Percentiles rank a stretch among this genome's conserved stretches.
These are phyloP conservation scores for Agelaius phoeniceus DNA, from an alignment of 2,113 vertebrate genomes.

Conservation along the genomic window DNA sequence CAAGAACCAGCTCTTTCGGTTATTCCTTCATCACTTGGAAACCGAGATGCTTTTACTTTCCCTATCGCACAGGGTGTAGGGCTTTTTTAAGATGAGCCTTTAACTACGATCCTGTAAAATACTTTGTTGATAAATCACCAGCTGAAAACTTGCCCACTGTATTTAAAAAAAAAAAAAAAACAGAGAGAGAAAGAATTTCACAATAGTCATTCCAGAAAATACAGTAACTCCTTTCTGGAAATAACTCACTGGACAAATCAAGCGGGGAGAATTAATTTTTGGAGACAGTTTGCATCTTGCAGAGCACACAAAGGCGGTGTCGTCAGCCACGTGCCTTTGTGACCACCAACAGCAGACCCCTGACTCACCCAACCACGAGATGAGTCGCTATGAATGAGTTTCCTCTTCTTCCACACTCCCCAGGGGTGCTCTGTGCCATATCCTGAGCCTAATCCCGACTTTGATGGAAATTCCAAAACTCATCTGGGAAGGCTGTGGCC, in stretches of 20 bases:
- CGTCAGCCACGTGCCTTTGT: constrained; percentile 64
- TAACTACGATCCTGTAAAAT: constrained; percentile 69
- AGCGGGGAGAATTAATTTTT: constrained; percentile 21
- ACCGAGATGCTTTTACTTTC: constrained; percentile 66
- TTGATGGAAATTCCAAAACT: constrained; percentile 56
- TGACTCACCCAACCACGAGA: constrained; percentile 71
- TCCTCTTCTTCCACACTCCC: constrained; percentile 56
- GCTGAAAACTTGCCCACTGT: constrained; percentile 74
- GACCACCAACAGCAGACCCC: constrained; percentile 66
- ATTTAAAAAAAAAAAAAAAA: constrained; percentile 7
- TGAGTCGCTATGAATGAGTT: constrained; percentile 64
- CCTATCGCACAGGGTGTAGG: neutral
- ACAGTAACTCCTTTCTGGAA: constrained; percentile 80
- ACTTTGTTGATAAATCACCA: constrained; percentile 71
- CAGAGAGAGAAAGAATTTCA: constrained; percentile 55
- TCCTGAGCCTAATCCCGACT: constrained; percentile 46
- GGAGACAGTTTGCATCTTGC: constrained; percentile 53
- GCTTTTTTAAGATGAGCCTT: constrained; percentile 38
- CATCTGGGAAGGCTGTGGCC: constrained; percentile 20
- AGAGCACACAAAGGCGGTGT: constrained; percentile 50
- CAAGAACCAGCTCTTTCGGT: constrained; percentile 65
- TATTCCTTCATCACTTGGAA: constrained; percentile 42
- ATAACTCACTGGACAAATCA: constrained; percentile 71
- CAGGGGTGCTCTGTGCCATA: neutral
- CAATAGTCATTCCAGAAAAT: constrained; percentile 77